Conservation (phyloP, 2,888 invertebrate species). For the Drosophila birchii region DNA sequence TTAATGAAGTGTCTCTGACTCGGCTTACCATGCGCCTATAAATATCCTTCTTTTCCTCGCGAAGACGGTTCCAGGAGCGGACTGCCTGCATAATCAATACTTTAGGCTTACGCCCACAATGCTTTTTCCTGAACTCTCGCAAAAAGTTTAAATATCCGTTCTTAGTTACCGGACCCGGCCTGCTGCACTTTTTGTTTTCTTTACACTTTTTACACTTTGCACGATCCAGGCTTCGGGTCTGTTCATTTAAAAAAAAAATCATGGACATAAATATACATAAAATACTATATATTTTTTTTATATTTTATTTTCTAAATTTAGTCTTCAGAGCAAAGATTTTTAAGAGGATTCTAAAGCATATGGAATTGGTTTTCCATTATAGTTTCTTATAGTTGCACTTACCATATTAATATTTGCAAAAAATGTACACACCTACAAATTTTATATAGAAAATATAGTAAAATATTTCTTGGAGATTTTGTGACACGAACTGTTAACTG, state of each 20-base stretch:
- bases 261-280: background rate
- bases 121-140: background rate
- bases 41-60: background rate
- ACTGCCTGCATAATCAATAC: background rate
- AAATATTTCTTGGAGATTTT: background rate
- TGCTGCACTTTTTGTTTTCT: background rate
- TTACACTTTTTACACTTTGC: background rate
- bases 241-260: background rate
- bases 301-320: too few relatives aligned
- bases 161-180: background rate
- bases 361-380: too few relatives aligned
- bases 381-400: background rate
- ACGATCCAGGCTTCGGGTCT: background rate
- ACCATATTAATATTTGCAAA: background rate
- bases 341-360: too few relatives aligned
- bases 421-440: background rate
- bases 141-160: background rate
- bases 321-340: too few relatives aligned
- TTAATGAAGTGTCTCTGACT: too few relatives aligned
- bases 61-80: background rate
- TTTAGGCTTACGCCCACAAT: background rate
- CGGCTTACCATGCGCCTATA: background rate
- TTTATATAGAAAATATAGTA: background rate
- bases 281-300: too few relatives aligned
- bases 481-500: background rate